Base-by-base conservation (phyloP, 2,797 vertebrate genomes). In the Eulemur albifrons region DNA sequence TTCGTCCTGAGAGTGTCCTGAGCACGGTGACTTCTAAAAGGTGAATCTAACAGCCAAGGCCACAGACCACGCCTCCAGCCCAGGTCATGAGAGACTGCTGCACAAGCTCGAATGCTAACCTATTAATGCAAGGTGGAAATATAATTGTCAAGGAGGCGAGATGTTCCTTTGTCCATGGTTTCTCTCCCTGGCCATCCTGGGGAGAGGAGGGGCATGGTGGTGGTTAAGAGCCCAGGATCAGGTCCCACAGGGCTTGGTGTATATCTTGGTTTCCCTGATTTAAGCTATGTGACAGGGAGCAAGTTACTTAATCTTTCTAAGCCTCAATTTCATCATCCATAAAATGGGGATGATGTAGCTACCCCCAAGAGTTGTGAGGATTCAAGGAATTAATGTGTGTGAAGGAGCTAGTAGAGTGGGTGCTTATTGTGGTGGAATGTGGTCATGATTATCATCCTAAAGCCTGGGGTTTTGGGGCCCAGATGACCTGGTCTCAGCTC, bases 381-480 rank as follows among this genome's bases (percentile, higher is more conserved):
- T 82, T 83, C 57, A 43, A 75, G 61, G 73, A 50, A 40, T 75
- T 27, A 17, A 54, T 73, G 69, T 23, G 2, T 30, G 23, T 21
- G 65, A 93, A 95, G 63, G 84, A 73, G 45, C 27, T 79, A 20
- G 69, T 20, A 2, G 69, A 91, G 48, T 54, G 43, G 10, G 45
- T 82, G 94, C 59, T 83, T 81, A 48, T 4, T 8, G 50, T 57
- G 90, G 50, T 93, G 82, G 57, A 90, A 82, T 38, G 40, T 52
- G 79, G 86, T 76, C 63, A 17, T 83, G 87, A 87, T 84, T 77
- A 63, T 95, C n/a, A 15, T 87, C 43, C n/a, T 54, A 82, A 85
- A 90, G 92, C 73, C 57, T 70, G 45, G 65, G 32, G 23, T 63
- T 63, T 82, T 43, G 72, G 50, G 54, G 59, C 69, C 82, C 69